Percentiles rank a stretch among this genome's conserved stretches.
Conservation (phyloP, 35 echinoderm and acorn worm genomes). For the Patiria miniata region DNA sequence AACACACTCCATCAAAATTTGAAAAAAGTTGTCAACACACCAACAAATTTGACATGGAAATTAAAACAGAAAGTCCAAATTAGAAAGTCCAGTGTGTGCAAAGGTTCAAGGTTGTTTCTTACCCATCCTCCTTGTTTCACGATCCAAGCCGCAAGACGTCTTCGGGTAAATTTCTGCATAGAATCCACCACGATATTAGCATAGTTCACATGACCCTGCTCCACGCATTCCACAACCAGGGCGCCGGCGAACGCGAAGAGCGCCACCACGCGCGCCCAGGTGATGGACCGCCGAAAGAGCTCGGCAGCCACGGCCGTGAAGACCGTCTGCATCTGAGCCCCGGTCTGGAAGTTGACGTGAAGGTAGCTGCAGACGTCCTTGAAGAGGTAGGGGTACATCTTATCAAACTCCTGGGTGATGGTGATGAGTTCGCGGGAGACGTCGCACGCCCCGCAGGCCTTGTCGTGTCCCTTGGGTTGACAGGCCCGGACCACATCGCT, state of each 20-base stretch:
- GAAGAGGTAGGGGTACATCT: conserved; percentile 51
- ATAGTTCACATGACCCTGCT: conserved; percentile 48
- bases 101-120: neutral
- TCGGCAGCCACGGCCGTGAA: conserved; percentile 34
- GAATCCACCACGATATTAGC: conserved; percentile 47
- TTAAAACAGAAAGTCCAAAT: too few relatives aligned
- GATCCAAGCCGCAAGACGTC: conserved; percentile 49
- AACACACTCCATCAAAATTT: too few relatives aligned
- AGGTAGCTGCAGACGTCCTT: conserved; percentile 42
- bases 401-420: conserved; percentile 55
- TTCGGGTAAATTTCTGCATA: conserved; percentile 52
- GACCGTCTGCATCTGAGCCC: conserved; percentile 30
- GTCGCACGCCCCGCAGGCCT: conserved; percentile 31
- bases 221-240: conserved; percentile 61
- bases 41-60: too few relatives aligned
- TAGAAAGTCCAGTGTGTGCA: neutral
- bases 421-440: conserved; percentile 54
- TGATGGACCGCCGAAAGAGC: conserved; percentile 29
- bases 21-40: too few relatives aligned
- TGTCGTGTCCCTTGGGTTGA: neutral
- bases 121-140: conserved; percentile 68
- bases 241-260: conserved; percentile 49
- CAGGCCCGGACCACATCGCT: neutral
- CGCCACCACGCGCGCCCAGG: conserved; percentile 55
- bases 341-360: conserved; percentile 39